Conservation (phyloP, 1,140 invertebrate species). For the Heliconius hewitsoni region DNA sequence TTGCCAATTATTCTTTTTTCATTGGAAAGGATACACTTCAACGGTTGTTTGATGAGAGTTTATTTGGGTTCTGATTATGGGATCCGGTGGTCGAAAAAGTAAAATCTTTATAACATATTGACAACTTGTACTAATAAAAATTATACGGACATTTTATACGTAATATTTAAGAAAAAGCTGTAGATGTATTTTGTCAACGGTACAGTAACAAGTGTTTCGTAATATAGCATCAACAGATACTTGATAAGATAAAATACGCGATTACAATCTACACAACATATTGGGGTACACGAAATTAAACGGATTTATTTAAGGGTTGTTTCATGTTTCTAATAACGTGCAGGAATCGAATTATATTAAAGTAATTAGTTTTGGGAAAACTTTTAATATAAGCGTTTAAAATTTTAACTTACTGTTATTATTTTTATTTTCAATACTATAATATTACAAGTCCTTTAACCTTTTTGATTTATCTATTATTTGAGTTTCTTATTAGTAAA, state of each 20-base stretch:
- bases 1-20: no score
- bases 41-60: no score
- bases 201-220: conserved; percentile 42
- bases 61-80: no score
- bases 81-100: no score
- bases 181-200: conserved; percentile 43
- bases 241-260: conserved; percentile 56
- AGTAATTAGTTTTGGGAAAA: conserved; percentile 11
- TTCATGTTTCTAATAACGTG: conserved; percentile 28
- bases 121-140: no score
- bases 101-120: no score
- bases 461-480: no score
- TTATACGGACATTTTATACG: no score
- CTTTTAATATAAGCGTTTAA: not conserved
- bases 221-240: conserved; percentile 59
- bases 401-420: not conserved
- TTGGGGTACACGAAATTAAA: conserved; percentile 54
- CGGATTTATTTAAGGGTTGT: conserved; percentile 38
- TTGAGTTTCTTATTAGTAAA: no score
- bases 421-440: no score
- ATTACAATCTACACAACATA: conserved; percentile 59
- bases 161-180: not conserved
- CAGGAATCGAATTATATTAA: not conserved
- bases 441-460: no score
- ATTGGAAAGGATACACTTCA: no score